Percentiles rank a stretch among this genome's conserved stretches.
Conservation (phyloP, 2,113 vertebrate genomes). For the Rana temporaria region DNA sequence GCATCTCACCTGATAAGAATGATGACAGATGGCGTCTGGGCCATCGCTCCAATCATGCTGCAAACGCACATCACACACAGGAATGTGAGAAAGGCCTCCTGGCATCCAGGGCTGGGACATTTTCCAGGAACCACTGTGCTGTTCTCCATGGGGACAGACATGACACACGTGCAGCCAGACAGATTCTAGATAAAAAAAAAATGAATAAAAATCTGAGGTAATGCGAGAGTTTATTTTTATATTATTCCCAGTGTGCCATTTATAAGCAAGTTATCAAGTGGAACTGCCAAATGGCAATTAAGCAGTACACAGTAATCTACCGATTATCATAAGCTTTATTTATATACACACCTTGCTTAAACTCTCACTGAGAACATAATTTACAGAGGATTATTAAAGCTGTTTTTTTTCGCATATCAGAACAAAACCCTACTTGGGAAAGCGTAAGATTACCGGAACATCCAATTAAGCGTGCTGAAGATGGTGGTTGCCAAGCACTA, state of each 20-base stretch:
- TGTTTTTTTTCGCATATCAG: too few species aligned
- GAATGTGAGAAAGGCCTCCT: constrained; percentile 94
- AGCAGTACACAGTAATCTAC: constrained; percentile 55
- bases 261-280: constrained; percentile 22
- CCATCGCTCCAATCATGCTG: constrained; percentile 98
- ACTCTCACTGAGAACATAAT: background rate
- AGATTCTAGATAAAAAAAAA: constrained; percentile 86
- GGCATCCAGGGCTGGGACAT: constrained; percentile 90
- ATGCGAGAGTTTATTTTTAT: background rate
- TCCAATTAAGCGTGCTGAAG: too few species aligned
- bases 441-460: too few species aligned
- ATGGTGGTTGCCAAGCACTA: too few species aligned
- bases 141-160: constrained; percentile 69
- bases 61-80: constrained; percentile 95
- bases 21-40: constrained; percentile 96
- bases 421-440: too few species aligned
- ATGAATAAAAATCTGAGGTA: constrained; percentile 25
- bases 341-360: background rate
- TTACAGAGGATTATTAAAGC: background rate
- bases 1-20: constrained; percentile 90
- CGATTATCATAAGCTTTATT: constrained; percentile 53
- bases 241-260: background rate
- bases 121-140: constrained; percentile 87
- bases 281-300: constrained; percentile 44
- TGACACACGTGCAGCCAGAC: constrained; percentile 86